Evolutionary conservation across 2,113 vertebrate species (phyloP).

Genomic region (Micromys minutus): DNA sequence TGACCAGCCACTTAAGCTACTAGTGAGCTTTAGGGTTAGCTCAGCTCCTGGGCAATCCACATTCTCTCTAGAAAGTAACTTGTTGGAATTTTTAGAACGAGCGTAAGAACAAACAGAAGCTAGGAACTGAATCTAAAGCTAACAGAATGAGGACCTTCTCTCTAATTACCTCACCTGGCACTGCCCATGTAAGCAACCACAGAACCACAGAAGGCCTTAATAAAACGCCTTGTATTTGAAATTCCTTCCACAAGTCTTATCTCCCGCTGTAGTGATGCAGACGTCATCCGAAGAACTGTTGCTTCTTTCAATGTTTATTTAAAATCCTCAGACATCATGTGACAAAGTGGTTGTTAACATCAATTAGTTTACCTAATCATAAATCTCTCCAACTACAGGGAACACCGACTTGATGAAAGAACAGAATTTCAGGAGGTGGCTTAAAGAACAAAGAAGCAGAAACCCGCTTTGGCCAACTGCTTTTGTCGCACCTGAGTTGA

Average conservation of each 20-base stretch:
- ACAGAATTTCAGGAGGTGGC: constrained; percentile 66
- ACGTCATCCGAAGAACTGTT: constrained; percentile 56
- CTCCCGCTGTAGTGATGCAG: constrained; percentile 68
- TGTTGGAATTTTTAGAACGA: constrained; percentile 14
- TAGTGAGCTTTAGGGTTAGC: neutral
- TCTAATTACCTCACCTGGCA: constrained; percentile 1
- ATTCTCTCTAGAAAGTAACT: neutral
- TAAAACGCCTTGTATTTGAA: constrained; percentile 57
- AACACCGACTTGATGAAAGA: constrained; percentile 72
- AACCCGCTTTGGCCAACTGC: neutral
- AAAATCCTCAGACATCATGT: constrained; percentile 33
- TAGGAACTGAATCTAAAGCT: neutral
- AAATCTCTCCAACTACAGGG: constrained; percentile 73
- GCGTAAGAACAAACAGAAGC: neutral
- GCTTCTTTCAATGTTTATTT: constrained; percentile 77
- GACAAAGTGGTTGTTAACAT: constrained; percentile 75
- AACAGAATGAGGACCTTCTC: neutral
- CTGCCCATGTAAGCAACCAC: neutral
- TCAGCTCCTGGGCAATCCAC: neutral
- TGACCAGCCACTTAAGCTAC: neutral
- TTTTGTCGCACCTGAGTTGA: constrained; percentile 67
- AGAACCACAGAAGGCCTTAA: constrained; percentile 12
- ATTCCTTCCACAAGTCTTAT: constrained; percentile 15
- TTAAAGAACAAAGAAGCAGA: constrained; percentile 40
- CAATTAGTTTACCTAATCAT: constrained; percentile 76